These are phyloP conservation scores for Deilephila elpenor DNA, from an alignment of 2,888 invertebrate genomes.

Conservation along the genomic window DNA sequence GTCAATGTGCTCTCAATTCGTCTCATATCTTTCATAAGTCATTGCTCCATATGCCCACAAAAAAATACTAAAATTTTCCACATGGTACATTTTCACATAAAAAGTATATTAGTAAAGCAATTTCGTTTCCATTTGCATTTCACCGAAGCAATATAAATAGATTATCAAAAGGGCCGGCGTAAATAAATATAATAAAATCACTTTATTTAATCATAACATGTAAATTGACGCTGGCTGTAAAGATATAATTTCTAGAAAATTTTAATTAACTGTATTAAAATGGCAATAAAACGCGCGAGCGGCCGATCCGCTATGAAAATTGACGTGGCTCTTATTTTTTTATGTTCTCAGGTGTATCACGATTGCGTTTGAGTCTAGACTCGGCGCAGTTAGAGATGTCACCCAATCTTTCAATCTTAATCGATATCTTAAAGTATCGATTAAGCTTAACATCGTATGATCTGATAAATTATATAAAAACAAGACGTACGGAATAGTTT, in stretches of 20 bases:
- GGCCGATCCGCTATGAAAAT: slow-evolving; percentile 15
- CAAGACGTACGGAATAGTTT: too few species aligned
- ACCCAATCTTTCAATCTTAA: not conserved
- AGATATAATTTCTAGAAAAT: slow-evolving; percentile 24
- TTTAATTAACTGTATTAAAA: slow-evolving; percentile 22
- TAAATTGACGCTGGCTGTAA: slow-evolving; percentile 16
- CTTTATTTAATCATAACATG: slow-evolving; percentile 20
- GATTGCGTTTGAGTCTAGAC: slow-evolving; percentile 1
- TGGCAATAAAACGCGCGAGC: slow-evolving; percentile 12
- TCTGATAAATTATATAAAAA: too few species aligned
- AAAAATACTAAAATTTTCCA: slow-evolving; percentile 1
- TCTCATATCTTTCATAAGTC: not conserved
- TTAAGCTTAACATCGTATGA: too few species aligned
- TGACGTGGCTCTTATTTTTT: slow-evolving; percentile 9
- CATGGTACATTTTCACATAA: not conserved
- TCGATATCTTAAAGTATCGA: too few species aligned
- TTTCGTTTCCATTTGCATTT: not conserved
- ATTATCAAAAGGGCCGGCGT: slow-evolving; percentile 10
- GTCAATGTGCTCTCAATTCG: not conserved
- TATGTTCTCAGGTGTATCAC: slow-evolving; percentile 6
- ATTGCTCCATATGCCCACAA: not conserved
- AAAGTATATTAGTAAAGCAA: slow-evolving; percentile 12
- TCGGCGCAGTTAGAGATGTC: not conserved
- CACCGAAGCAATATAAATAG: not conserved
- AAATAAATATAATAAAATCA: slow-evolving; percentile 15